Conservation (phyloP, 2,888 invertebrate species). For the Nebria salina region DNA sequence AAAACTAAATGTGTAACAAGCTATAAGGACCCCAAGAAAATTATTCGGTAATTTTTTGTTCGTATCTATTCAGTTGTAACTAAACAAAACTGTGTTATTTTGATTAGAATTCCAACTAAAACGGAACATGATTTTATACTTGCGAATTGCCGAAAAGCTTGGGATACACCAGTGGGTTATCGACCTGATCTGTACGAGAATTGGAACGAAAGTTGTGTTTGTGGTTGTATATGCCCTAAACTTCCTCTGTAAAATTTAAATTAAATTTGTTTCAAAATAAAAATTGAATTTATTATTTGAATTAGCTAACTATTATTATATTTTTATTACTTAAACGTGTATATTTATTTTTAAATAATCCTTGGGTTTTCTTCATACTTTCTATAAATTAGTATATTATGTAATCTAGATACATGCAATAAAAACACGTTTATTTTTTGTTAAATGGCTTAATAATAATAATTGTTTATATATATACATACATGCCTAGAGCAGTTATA, state of each 20-base stretch:
- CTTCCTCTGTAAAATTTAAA: not conserved
- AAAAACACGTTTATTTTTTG: too few species aligned
- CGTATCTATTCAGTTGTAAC: not conserved
- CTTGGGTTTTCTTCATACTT: not conserved
- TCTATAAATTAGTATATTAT: not conserved
- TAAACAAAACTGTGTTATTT: not conserved
- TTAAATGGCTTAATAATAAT: too few species aligned
- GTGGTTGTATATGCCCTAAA: not conserved
- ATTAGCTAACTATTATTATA: too few species aligned
- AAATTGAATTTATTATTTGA: too few species aligned
- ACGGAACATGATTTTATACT: slow-evolving; percentile 73
- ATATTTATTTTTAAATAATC: not conserved
- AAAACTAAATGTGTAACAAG: slow-evolving; percentile 62
- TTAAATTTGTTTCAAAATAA: not conserved
- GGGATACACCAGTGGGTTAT: slow-evolving; percentile 67
- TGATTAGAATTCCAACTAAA: slow-evolving; percentile 63
- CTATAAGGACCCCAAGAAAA: slow-evolving; percentile 57
- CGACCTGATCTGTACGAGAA: slow-evolving; percentile 66
- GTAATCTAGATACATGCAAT: not conserved
- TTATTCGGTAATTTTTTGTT: slow-evolving; percentile 49
- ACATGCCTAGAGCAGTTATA: too few species aligned
- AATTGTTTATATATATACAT: too few species aligned
- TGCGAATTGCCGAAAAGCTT: slow-evolving; percentile 70
- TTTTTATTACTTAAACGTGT: not conserved
- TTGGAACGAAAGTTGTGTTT: slow-evolving; percentile 56